These are phyloP conservation scores for Oreochromis mossambicus DNA, from an alignment of 2,797 vertebrate genomes.

Conservation along the genomic window DNA sequence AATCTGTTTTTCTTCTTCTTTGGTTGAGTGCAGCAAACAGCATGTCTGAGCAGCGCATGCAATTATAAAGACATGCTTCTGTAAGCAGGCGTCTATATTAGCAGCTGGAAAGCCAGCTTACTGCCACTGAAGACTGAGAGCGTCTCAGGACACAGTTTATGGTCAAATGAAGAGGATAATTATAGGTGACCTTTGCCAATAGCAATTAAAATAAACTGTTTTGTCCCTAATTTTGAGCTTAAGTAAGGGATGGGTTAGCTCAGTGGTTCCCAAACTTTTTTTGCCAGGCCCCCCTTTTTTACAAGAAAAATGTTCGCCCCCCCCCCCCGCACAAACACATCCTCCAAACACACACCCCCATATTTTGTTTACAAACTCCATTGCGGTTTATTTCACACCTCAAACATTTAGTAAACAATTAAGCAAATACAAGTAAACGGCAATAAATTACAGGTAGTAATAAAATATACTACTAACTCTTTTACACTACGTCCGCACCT, in stretches of 20 bases:
- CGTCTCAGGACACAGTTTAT: neutral
- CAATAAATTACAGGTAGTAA: no score
- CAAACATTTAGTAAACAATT: no score
- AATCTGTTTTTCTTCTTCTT: neutral
- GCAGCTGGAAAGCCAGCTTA: neutral
- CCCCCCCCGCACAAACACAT: no score
- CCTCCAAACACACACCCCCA: no score
- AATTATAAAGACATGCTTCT: constrained; percentile 48
- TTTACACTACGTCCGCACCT: no score
- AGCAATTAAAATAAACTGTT: neutral
- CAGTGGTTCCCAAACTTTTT: no score
- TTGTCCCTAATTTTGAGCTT: neutral
- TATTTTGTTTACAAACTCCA: no score
- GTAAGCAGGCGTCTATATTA: constrained; percentile 30
- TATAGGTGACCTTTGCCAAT: constrained; percentile 6
- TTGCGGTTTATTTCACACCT: no score
- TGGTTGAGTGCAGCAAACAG: neutral
- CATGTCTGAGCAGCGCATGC: constrained; percentile 1
- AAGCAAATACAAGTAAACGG: no score
- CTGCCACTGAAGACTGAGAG: neutral
- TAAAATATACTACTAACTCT: no score
- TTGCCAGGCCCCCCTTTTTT: no score
- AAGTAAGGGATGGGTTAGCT: neutral
- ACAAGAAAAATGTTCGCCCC: no score
- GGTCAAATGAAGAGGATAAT: neutral